Conservation (phyloP, 2,113 vertebrate species). For the Onychostruthus taczanowskii region DNA sequence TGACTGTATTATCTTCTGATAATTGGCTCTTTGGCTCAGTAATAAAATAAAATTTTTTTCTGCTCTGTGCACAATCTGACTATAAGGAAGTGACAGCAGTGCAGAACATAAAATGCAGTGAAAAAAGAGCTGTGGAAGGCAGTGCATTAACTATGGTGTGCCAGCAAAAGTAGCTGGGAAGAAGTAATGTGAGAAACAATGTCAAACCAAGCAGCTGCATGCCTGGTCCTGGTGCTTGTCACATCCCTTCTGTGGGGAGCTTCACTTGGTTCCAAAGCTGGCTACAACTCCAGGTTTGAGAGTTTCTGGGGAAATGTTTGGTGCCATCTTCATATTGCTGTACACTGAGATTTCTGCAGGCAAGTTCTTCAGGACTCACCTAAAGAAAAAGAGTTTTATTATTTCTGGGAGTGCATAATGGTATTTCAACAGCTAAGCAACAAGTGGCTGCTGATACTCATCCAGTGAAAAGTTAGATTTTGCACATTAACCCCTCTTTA, state of each 20-base stretch:
- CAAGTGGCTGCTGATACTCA: background rate
- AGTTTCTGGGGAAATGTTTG: background rate
- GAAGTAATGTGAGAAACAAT: background rate
- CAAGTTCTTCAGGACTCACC: background rate
- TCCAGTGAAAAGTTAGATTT: background rate
- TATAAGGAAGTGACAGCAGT: background rate
- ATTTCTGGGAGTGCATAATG: background rate
- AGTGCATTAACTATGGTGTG: background rate
- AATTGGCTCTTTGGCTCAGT: conserved; percentile 9
- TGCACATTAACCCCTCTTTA: background rate
- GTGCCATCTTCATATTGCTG: rapidly evolving
- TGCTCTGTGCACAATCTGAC: background rate
- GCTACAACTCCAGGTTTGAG: background rate
- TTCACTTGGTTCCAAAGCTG: background rate
- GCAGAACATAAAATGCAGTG: background rate
- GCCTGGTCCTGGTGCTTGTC: background rate
- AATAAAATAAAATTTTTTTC: background rate
- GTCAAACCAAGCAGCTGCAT: background rate
- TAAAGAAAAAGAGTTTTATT: background rate
- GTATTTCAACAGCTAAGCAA: background rate
- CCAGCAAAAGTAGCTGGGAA: background rate
- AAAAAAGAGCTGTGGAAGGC: background rate
- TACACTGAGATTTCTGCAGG: background rate
- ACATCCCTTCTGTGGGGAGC: background rate
- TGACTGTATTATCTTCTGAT: conserved; percentile 12